Evolutionary conservation across 2,888 invertebrate species (phyloP).

Genomic region (Buathra laborator): DNA sequence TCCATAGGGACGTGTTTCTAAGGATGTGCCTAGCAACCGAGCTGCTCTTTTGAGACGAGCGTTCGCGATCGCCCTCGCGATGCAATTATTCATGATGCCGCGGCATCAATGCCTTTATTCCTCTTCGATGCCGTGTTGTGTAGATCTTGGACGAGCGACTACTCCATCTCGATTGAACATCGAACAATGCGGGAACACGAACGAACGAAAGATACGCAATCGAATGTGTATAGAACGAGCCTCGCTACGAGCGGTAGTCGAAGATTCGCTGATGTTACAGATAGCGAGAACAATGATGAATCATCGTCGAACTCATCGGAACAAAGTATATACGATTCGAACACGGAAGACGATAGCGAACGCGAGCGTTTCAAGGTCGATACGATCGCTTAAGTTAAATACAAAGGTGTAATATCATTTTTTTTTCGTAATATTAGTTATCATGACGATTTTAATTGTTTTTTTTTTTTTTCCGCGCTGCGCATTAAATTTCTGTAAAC

Average conservation of each 20-base stretch:
- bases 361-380: slow-evolving; percentile 34
- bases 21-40: slow-evolving; percentile 14
- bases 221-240: slow-evolving; percentile 21
- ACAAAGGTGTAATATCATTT: not conserved
- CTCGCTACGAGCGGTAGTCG: slow-evolving; percentile 20
- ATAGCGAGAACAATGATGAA: slow-evolving; percentile 47
- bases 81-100: slow-evolving; percentile 56
- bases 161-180: slow-evolving; percentile 16
- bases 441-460: not conserved
- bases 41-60: not conserved
- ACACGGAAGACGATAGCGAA: slow-evolving; percentile 44
- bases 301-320: slow-evolving; percentile 34
- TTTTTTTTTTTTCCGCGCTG: slow-evolving; percentile 2
- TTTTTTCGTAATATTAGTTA: not conserved
- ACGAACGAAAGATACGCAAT: slow-evolving; percentile 5
- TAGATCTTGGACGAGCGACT: slow-evolving; percentile 19
- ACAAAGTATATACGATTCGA: not conserved
- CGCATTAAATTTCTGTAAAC: slow-evolving; percentile 27
- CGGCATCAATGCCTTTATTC: not conserved
- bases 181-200: not conserved
- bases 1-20: slow-evolving; percentile 10
- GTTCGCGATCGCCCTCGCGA: slow-evolving; percentile 1
- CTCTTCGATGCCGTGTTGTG: not conserved
- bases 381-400: slow-evolving; percentile 42
- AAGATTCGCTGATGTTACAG: slow-evolving; percentile 23